Percentiles rank a stretch among this genome's conserved stretches.
Conservation (phyloP, 2,888 invertebrate genomes). For the Pemphredon lugubris region DNA sequence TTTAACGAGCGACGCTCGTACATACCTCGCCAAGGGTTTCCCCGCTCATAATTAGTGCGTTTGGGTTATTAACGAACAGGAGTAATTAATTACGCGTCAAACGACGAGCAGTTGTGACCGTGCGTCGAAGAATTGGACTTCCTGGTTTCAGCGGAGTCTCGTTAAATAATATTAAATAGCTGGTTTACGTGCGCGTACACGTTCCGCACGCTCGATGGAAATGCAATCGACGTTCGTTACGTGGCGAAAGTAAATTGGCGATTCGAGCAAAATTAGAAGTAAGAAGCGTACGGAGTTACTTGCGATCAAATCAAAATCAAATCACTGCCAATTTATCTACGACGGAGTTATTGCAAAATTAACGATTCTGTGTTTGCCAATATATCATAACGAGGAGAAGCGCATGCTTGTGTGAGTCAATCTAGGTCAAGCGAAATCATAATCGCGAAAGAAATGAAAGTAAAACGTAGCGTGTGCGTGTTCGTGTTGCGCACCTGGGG, state of each 20-base stretch:
- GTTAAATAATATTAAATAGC: conserved; percentile 57
- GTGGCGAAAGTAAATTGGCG: conserved; percentile 44
- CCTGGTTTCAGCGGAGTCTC: conserved; percentile 49
- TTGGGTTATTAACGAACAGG: conserved; percentile 59
- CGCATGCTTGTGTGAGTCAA: conserved; percentile 39
- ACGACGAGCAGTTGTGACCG: conserved; percentile 48
- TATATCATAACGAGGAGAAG: too few species aligned
- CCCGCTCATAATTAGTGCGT: conserved; percentile 61
- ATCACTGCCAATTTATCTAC: too few species aligned
- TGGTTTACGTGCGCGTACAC: conserved; percentile 14
- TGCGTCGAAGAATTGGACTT: conserved; percentile 41
- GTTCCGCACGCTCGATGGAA: background rate
- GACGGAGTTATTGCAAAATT: too few species aligned
- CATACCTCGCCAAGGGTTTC: conserved; percentile 43
- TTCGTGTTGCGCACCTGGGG: conserved; percentile 85
- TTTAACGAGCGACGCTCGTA: conserved; percentile 46
- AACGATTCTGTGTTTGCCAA: too few species aligned
- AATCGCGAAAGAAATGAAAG: conserved; percentile 45
- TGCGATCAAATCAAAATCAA: too few species aligned
- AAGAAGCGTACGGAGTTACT: too few species aligned
- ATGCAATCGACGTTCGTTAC: conserved; percentile 45
- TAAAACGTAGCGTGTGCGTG: conserved; percentile 74
- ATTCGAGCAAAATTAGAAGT: conserved; percentile 8
- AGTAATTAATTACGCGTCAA: conserved; percentile 61
- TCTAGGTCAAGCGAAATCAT: background rate